Conservation (phyloP, 1,140 invertebrate species). For the Acromyrmex charruanus region DNA sequence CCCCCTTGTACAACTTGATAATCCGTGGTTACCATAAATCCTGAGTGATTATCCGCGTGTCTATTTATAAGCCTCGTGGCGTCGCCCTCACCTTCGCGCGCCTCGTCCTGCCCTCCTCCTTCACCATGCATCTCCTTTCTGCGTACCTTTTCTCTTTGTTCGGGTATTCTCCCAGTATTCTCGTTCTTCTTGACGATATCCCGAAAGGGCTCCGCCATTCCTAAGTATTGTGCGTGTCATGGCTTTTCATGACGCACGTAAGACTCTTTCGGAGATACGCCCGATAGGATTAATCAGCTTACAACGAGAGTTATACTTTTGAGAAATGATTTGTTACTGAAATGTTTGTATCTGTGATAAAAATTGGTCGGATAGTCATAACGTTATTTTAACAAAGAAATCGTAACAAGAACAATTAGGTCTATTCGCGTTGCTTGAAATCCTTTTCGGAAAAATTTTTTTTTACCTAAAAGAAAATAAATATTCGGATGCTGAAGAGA, state of each 20-base stretch:
- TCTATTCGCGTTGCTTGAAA: too few relatives aligned
- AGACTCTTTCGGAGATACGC: constrained; percentile 67
- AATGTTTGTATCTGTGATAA: constrained; percentile 71
- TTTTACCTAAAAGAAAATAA: too few relatives aligned
- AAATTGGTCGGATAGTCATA: constrained; percentile 35
- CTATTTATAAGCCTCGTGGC: constrained; percentile 85
- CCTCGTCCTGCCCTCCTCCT: constrained; percentile 29
- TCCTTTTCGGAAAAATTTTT: too few relatives aligned
- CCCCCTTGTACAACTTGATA: constrained; percentile 87
- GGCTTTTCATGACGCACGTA: constrained; percentile 59
- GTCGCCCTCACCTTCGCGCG: constrained; percentile 74
- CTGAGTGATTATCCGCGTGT: constrained; percentile 86
- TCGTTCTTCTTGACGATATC: constrained; percentile 64
- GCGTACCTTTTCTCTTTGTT: constrained; percentile 70
- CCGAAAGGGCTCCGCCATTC: constrained; percentile 59
- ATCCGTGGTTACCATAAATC: constrained; percentile 87
- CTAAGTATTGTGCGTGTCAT: constrained; percentile 67
- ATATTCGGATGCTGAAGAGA: too few relatives aligned
- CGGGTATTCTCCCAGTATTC: constrained; percentile 62
- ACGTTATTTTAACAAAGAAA: not conserved
- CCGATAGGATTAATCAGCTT: constrained; percentile 78
- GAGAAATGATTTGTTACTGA: constrained; percentile 74
- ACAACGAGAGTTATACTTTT: constrained; percentile 60
- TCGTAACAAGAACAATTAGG: not conserved
- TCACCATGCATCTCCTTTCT: constrained; percentile 63